Conservation (phyloP, 2,113 vertebrate genomes). For the Anser cygnoides region DNA sequence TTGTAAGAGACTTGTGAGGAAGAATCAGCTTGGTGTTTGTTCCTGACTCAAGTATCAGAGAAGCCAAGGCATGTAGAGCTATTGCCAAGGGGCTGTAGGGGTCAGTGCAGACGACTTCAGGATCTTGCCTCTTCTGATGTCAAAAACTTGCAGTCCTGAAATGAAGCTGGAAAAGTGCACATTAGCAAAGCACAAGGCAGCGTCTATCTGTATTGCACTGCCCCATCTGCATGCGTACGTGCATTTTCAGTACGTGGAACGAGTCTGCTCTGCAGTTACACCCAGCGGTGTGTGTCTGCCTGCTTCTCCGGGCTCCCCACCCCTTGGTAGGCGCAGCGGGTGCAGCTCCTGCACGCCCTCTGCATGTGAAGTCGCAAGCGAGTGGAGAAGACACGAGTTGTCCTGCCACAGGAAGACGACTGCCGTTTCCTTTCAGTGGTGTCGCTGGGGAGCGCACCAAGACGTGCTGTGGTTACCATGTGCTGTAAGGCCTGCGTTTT, state of each 20-base stretch:
- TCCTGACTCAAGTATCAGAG: constrained; percentile 33
- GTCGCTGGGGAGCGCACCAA: accelerated
- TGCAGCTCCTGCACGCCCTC: not conserved
- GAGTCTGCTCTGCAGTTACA: not conserved
- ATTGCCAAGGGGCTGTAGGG: not conserved
- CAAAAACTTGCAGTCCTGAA: constrained; percentile 40
- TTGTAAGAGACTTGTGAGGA: constrained; percentile 53
- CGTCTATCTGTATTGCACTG: not conserved
- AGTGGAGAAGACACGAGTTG: not conserved
- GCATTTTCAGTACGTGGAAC: not conserved
- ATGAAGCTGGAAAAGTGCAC: not conserved
- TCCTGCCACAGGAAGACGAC: not conserved
- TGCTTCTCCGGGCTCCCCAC: not conserved
- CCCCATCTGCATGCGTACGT: not conserved
- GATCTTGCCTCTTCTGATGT: constrained; percentile 54
- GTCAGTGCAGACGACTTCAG: constrained; percentile 5
- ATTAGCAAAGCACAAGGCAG: constrained; percentile 2
- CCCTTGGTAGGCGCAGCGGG: accelerated
- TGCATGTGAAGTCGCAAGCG: not conserved
- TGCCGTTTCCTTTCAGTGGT: not conserved
- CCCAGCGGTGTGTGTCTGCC: not conserved
- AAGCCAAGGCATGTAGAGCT: constrained; percentile 11
- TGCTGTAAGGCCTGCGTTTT: not conserved
- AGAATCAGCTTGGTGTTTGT: constrained; percentile 60
- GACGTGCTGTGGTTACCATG: accelerated